phyloP scores from a whole-genome alignment of 1,140 invertebrate species.

The Drosophila sechellia region DNA sequence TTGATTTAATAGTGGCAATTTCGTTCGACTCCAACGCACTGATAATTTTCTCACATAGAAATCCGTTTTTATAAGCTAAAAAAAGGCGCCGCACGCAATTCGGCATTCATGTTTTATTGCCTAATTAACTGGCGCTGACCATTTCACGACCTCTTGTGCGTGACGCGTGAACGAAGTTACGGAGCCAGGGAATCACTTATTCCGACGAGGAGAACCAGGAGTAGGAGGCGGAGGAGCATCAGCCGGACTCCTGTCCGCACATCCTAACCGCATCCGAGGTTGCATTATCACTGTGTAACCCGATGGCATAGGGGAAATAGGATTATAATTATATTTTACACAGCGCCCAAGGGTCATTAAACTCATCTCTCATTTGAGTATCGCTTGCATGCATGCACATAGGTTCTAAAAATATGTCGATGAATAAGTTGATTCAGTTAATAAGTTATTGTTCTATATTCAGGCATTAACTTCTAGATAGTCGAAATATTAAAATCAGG shows the following conservation, averaged over 20 bases:
- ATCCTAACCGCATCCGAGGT: slow-evolving; percentile 9
- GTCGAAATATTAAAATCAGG: too few species aligned
- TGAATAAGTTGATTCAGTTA: too few species aligned
- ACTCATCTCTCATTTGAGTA: background rate
- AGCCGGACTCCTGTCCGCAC: slow-evolving; percentile 1
- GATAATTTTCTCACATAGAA: slow-evolving; percentile 84
- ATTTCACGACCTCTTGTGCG: slow-evolving; percentile 53
- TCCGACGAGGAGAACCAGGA: background rate
- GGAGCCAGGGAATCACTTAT: slow-evolving; percentile 37
- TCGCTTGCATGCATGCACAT: too few species aligned
- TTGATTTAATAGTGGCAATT: slow-evolving; percentile 79
- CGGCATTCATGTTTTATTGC: slow-evolving; percentile 79
- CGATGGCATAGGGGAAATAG: slow-evolving; percentile 20
- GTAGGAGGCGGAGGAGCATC: too few species aligned
- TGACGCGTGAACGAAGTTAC: slow-evolving; percentile 50
- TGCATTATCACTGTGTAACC: background rate
- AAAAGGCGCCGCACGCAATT: slow-evolving; percentile 80
- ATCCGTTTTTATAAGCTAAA: slow-evolving; percentile 66
- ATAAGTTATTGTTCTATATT: too few species aligned
- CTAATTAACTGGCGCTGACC: slow-evolving; percentile 62
- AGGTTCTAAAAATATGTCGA: too few species aligned
- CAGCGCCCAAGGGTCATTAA: background rate
- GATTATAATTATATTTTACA: slow-evolving; percentile 22
- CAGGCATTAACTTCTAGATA: too few species aligned
- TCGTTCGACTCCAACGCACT: slow-evolving; percentile 82